Evolutionary conservation across 2,113 vertebrate species (phyloP), one percentile per base, ranked within the genome.

Genomic region (Aegithalos caudatus): DNA sequence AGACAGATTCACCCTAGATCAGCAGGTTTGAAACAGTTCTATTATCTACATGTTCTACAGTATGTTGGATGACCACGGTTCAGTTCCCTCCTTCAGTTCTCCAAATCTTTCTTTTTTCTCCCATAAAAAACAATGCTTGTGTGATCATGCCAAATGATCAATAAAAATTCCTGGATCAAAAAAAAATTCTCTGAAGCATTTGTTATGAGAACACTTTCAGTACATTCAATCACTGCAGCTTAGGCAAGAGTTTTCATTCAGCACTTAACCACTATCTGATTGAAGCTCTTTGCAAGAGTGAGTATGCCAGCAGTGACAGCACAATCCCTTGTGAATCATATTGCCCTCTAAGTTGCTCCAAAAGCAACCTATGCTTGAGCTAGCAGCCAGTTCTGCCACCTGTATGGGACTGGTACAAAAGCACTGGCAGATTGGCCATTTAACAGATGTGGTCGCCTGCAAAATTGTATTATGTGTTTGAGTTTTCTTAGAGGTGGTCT

Each of bases 401-500:
- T 85, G 77, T 22, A 84, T 14, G 23, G 54, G 65, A 62, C 76
- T 82, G 67, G 58, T 62, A 82, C 33, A 74, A 82, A 93, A 87
- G 18, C 3, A 72, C 19, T 57, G 57, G 70, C 72, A 94, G 56
- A 81, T 7, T 71, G 53, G n/a, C 17, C 77, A 60, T 76, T 85
- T 74, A 91, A 84, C 71, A 94, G 38, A 89, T 20, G 48, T 69
- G 54, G 35, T 44, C 62, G 45, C 27, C 72, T 93, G 69, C 50
- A 97, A 81, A 93, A 86, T 9, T 71, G 6, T 84, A 83, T 70
- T 76, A 72, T 4, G 47, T 80, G 79, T 74, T 81, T 77, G 70
- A 73, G 57, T 84, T 92, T 93, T 95, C 72, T 86, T 71, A 85
- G 74, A 69, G 51, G 79, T 73, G 78, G 71, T 92, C 67, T 92